These are phyloP conservation scores for Trichonephila clavipes DNA, from an alignment of 1,140 invertebrate genomes.

Conservation along the genomic window DNA sequence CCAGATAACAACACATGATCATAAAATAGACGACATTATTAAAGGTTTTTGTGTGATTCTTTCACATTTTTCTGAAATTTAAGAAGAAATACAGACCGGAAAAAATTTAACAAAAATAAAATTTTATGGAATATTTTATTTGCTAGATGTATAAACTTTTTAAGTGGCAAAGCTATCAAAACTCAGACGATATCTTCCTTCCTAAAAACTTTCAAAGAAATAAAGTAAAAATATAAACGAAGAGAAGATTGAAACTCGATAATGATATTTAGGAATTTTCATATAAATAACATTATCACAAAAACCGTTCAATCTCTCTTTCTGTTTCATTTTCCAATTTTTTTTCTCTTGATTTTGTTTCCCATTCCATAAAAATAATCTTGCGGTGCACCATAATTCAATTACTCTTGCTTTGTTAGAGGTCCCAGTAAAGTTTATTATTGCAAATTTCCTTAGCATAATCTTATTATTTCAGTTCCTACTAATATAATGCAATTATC, in stretches of 20 bases:
- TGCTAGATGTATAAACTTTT: too few relatives aligned
- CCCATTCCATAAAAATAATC: not conserved
- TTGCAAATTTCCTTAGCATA: conserved; percentile 12
- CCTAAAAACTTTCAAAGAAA: too few relatives aligned
- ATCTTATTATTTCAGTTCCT: conserved; percentile 42
- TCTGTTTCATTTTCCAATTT: not conserved
- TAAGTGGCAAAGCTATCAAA: too few relatives aligned
- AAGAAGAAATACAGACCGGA: too few relatives aligned
- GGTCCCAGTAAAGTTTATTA: conserved; percentile 40
- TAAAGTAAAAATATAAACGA: too few relatives aligned
- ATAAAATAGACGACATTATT: too few relatives aligned
- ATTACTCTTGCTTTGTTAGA: conserved; percentile 4
- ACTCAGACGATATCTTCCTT: too few relatives aligned
- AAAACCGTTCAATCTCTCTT: not conserved
- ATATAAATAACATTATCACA: not conserved
- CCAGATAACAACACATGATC: too few relatives aligned
- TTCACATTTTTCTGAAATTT: too few relatives aligned
- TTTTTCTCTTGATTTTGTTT: not conserved
- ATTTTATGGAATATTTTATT: too few relatives aligned
- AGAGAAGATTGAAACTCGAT: not conserved
- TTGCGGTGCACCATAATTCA: not conserved
- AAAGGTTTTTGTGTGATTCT: too few relatives aligned
- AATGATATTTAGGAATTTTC: not conserved
- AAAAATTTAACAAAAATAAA: too few relatives aligned
- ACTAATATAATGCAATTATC: conserved; percentile 47